Percentiles rank a stretch among this genome's conserved stretches.
Evolutionary conservation across 1,140 invertebrate species (phyloP).

Genomic region (Drosophila trapezifrons): DNA sequence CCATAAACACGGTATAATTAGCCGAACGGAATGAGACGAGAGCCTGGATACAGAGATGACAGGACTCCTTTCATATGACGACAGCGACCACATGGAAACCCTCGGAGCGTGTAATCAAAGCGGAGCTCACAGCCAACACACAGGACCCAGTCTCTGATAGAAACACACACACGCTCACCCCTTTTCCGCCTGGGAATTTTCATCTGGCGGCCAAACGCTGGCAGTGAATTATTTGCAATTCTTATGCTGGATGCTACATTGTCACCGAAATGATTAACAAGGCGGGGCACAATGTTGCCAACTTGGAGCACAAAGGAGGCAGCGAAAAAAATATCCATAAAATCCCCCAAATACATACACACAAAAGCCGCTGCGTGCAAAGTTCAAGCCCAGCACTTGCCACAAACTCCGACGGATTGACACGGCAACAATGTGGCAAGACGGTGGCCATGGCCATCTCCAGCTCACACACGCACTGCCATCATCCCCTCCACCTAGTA

Average conservation of each 20-base stretch:
- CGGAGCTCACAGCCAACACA: constrained; percentile 8
- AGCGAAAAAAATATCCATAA: constrained; percentile 14
- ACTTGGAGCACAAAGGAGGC: constrained; percentile 24
- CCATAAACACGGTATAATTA: background rate
- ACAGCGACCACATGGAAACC: constrained; percentile 8
- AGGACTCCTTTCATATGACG: constrained; percentile 41
- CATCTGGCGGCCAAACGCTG: constrained; percentile 17
- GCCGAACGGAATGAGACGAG: background rate
- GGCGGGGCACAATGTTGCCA: constrained; percentile 42
- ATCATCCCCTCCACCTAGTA: constrained; percentile 27
- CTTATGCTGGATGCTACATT: constrained; percentile 31
- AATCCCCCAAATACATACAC: constrained; percentile 28
- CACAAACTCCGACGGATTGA: constrained; percentile 55
- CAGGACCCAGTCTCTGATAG: constrained; percentile 14
- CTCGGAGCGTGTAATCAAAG: constrained; percentile 40
- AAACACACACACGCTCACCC: constrained; percentile 4
- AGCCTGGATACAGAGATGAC: background rate
- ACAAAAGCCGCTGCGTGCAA: constrained; percentile 45
- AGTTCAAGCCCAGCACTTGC: constrained; percentile 65
- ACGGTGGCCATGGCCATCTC: constrained; percentile 11
- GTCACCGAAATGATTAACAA: constrained; percentile 70
- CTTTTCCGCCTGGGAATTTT: constrained; percentile 5
- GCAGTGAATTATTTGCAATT: constrained; percentile 49
- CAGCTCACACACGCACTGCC: constrained; percentile 12
- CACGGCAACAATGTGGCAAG: constrained; percentile 68